These are phyloP conservation scores for Labia minor DNA, from an alignment of 2,888 invertebrate genomes.

Conservation along the genomic window DNA sequence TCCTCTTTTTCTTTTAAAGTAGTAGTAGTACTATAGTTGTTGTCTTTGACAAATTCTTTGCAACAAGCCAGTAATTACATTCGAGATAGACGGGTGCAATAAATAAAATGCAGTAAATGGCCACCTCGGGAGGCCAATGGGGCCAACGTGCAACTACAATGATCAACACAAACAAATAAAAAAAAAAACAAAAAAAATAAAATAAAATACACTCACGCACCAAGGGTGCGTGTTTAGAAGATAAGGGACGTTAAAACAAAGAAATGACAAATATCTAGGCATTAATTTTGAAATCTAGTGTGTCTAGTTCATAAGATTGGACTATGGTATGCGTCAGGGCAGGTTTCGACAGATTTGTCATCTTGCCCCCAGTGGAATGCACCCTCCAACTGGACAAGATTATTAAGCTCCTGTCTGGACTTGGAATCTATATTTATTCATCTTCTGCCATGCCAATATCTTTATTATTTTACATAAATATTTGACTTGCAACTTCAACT, in stretches of 20 bases:
- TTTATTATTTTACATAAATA: background rate
- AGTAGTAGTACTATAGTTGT: background rate
- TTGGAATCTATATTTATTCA: background rate
- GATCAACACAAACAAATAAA: background rate
- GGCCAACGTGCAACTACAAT: background rate
- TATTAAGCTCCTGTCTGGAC: background rate
- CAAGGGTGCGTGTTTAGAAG: background rate
- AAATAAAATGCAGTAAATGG: background rate
- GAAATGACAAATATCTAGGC: background rate
- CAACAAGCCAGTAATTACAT: constrained; percentile 13
- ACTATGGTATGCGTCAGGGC: background rate
- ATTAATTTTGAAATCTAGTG: constrained; percentile 3
- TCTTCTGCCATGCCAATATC: background rate
- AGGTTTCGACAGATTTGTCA: background rate
- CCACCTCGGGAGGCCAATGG: background rate
- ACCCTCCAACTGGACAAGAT: background rate
- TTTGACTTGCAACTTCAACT: too few species aligned
- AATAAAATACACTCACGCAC: background rate
- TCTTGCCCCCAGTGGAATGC: background rate
- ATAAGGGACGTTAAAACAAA: background rate
- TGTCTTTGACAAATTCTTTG: constrained; percentile 7
- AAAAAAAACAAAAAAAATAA: background rate
- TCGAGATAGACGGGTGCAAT: background rate
- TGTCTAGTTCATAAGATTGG: background rate
- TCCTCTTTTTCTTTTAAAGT: too few species aligned